Evolutionary conservation across 2,797 vertebrate species (phyloP), one percentile per base, ranked within the genome.

Genomic region (Rhynchotus rufescens): DNA sequence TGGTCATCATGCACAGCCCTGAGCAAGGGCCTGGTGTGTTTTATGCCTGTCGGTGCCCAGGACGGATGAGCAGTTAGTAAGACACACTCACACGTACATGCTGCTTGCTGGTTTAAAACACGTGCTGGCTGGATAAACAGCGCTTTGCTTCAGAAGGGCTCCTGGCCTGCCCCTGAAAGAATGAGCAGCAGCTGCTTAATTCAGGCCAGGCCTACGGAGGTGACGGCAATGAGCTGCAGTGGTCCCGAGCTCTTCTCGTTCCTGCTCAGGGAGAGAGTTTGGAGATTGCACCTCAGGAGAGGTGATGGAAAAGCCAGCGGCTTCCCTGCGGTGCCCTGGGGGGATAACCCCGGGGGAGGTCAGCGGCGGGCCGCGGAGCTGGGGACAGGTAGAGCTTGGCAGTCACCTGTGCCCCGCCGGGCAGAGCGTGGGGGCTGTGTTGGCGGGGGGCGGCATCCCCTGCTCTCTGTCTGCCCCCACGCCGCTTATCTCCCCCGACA

Each of bases 111-210:
- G 17, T 84, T 77, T 25, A 47, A 57, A 67, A 45, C 2, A 6
- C 0, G 2, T 12, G 36, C 11, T 9, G 72, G 5, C 2, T 0
- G 6, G 44, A 40, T 12, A 11, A 61, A 44, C 4, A 74, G 13
- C 8, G 7, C 16, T 20, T 49, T 34, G 3, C 13, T 51, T 47
- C 26, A 25, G 60, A 52, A 77, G 57, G 60, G 6, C 2, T 1
- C 3, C 12, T 40, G 40, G 40, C 40, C 40, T 40, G 44, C 4
- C 30, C 22, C 32, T 52, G 38, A 20, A 56, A 67, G 34, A 44
- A 44, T 0, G 0, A 20, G 44, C 12, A 0, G 1, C 0, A 1
- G 1, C 4, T 84, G 25, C 13, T 68, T 57, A 15, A 75, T 61
- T 61, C 9, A 23, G 34, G 26, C 6, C 23, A 69, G 47, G 51